These are phyloP conservation scores for Psilopogon haemacephalus DNA, from an alignment of 2,113 vertebrate species.

Conservation along the genomic window DNA sequence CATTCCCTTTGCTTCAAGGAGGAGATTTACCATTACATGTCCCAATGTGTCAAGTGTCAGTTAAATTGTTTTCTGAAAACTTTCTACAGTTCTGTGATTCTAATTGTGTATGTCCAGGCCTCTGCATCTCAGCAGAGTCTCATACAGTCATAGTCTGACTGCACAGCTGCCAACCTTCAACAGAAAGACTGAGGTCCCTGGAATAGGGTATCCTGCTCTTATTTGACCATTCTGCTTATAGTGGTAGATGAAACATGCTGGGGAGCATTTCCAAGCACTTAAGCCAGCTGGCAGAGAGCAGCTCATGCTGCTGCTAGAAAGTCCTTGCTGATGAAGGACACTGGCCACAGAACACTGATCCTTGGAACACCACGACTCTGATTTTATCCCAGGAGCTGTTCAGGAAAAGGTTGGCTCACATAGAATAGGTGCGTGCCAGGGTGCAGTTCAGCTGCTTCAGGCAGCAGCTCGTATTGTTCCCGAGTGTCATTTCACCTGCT, in stretches of 20 bases:
- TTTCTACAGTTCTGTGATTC: neutral
- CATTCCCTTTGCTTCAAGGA: neutral
- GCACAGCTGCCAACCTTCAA: neutral
- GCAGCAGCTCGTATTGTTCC: neutral
- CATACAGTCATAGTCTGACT: neutral
- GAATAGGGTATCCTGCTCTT: neutral
- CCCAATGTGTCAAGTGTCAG: neutral
- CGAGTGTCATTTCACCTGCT: neutral
- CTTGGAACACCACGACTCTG: neutral
- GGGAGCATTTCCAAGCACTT: neutral
- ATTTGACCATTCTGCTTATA: neutral
- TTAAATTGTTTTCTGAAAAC: neutral
- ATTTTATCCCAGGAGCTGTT: neutral
- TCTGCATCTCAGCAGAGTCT: neutral
- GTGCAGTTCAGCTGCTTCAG: neutral
- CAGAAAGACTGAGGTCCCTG: neutral
- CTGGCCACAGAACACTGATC: neutral
- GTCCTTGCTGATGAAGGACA: neutral
- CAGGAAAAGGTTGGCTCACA: neutral
- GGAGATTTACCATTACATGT: neutral
- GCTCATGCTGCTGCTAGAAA: neutral
- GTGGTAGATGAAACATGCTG: neutral
- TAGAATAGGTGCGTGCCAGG: rapidly evolving
- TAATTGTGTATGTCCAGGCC: neutral
- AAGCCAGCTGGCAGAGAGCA: neutral